These are phyloP conservation scores for Polypedilum pembai DNA, from an alignment of 1,140 invertebrate species.

Conservation along the genomic window DNA sequence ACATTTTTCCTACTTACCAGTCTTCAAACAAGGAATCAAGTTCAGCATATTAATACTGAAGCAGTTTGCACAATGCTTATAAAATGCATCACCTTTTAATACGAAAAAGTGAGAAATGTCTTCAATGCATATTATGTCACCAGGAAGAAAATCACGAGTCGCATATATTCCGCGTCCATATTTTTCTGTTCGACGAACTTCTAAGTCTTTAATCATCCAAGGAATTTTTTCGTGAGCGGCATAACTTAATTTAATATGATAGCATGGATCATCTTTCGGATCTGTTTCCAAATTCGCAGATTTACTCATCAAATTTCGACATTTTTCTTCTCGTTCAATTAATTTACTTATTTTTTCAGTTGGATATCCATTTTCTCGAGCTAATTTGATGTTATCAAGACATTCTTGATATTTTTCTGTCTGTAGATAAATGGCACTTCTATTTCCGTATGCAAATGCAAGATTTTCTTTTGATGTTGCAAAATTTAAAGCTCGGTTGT, in stretches of 20 bases:
- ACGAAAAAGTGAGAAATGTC: constrained; percentile 45
- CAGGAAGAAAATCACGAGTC: constrained; percentile 55
- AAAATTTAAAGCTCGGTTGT: too few species aligned
- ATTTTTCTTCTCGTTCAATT: background rate
- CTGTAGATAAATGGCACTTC: background rate
- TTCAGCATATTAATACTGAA: constrained; percentile 54
- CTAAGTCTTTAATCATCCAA: constrained; percentile 52
- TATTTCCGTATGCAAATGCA: background rate
- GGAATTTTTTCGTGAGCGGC: constrained; percentile 47
- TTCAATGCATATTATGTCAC: constrained; percentile 71
- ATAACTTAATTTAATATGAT: too few species aligned
- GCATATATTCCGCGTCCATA: constrained; percentile 60
- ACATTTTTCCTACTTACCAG: constrained; percentile 60
- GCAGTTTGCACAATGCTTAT: constrained; percentile 72
- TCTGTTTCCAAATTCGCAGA: too few species aligned
- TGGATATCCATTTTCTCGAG: background rate
- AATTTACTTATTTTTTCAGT: background rate
- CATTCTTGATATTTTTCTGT: background rate
- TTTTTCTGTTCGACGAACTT: constrained; percentile 48
- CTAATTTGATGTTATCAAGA: background rate
- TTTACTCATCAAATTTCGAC: too few species aligned
- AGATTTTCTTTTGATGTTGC: background rate
- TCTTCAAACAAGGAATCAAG: constrained; percentile 59
- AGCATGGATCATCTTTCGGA: constrained; percentile 30
- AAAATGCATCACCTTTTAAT: constrained; percentile 29